These are phyloP conservation scores for Passer domesticus DNA, from an alignment of 2,113 vertebrate genomes.

Conservation along the genomic window DNA sequence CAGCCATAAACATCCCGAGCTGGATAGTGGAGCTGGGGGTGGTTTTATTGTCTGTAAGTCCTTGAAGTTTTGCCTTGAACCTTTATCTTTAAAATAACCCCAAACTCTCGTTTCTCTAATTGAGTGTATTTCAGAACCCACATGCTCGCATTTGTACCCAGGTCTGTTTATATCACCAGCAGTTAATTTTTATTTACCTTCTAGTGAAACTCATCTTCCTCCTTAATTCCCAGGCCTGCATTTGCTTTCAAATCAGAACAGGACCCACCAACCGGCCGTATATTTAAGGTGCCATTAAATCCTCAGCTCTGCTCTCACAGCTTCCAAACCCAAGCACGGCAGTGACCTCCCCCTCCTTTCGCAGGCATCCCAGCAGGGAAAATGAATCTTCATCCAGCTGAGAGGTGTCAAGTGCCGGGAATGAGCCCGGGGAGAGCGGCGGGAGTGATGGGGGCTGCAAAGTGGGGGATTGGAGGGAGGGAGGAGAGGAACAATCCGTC, in stretches of 20 bases:
- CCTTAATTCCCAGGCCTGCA: background rate
- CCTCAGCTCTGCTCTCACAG: background rate
- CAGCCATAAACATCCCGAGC: background rate
- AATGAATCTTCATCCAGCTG: background rate
- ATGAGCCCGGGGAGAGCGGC: background rate
- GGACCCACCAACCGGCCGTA: background rate
- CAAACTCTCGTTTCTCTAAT: background rate
- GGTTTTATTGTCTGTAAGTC: background rate
- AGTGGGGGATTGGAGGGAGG: background rate
- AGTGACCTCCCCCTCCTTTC: background rate
- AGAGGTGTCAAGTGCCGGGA: background rate
- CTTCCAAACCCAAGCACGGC: background rate
- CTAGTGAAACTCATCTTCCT: background rate
- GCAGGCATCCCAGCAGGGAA: background rate
- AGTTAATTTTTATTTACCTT: conserved; percentile 49
- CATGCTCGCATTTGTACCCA: background rate
- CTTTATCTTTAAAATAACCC: conserved; percentile 19
- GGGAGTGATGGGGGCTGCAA: background rate
- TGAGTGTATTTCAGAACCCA: background rate
- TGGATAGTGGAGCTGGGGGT: background rate
- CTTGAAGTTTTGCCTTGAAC: background rate
- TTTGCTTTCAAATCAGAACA: background rate
- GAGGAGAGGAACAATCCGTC: background rate
- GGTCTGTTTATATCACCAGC: background rate
- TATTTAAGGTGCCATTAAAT: conserved; percentile 11